Conservation (phyloP, 2,113 vertebrate species). For the Calidris pugnax region DNA sequence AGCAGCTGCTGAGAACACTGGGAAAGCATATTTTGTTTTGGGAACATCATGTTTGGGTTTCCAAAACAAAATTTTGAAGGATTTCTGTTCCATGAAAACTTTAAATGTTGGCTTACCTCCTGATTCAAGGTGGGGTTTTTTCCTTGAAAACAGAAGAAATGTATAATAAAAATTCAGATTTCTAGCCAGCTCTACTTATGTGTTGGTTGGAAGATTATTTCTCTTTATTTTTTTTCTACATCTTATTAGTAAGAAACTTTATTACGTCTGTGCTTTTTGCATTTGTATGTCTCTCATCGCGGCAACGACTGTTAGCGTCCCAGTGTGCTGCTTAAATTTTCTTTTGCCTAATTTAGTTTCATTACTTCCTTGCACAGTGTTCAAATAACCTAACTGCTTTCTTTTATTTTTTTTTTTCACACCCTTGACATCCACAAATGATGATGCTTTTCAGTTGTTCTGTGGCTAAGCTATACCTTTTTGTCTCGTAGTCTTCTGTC, state of each 20-base stretch:
- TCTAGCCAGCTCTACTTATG: neutral
- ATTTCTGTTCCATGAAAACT: constrained; percentile 21
- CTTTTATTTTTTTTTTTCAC: constrained; percentile 12
- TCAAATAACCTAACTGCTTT: neutral
- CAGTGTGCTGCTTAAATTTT: neutral
- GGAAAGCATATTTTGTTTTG: constrained; percentile 50
- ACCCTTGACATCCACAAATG: neutral
- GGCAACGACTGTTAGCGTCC: neutral
- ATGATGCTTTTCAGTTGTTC: neutral
- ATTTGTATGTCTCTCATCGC: neutral
- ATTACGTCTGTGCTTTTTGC: neutral
- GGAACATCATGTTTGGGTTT: constrained; percentile 38
- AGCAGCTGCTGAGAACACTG: constrained; percentile 23
- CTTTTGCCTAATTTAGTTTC: neutral
- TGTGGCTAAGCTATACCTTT: neutral
- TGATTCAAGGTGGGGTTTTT: neutral
- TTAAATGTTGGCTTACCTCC: constrained; percentile 24
- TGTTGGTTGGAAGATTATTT: neutral
- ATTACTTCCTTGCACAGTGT: neutral
- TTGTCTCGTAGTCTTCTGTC: constrained; percentile 9
- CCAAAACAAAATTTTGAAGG: constrained; percentile 43
- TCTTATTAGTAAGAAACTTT: neutral
- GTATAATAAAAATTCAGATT: neutral
- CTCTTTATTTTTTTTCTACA: neutral
- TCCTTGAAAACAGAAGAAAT: neutral